A percentile compares a stretch with the other conserved stretches of the same genome.
These are phyloP conservation scores for Argentina silus DNA, from an alignment of 2,797 vertebrate species.

Conservation along the genomic window DNA sequence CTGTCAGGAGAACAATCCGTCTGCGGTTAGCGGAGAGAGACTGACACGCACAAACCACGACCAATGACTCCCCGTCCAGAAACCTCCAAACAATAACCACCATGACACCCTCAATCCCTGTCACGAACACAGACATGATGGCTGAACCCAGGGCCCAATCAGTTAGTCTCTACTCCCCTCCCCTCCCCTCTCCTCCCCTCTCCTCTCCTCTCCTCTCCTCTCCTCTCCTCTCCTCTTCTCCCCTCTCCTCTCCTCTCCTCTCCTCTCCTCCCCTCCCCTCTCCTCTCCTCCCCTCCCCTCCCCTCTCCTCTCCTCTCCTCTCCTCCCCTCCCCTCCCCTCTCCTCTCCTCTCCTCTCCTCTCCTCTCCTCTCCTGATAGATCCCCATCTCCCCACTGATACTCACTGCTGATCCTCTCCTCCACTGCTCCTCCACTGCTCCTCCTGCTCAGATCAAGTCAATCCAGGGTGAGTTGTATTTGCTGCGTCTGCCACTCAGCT, in stretches of 20 bases:
- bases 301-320: no score
- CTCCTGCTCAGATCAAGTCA: neutral
- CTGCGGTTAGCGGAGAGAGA: neutral
- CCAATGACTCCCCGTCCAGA: neutral
- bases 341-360: no score
- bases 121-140: neutral
- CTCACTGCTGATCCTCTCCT: neutral
- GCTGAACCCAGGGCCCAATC: neutral
- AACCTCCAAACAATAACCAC: slow-evolving; percentile 2
- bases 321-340: no score
- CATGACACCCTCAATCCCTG: neutral
- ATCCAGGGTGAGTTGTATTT: neutral
- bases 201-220: no score
- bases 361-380: no score
- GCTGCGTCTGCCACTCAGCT: neutral
- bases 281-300: no score
- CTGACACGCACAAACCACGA: slow-evolving; percentile 1
- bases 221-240: no score
- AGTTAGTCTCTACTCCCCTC: neutral
- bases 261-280: no score
- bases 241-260: no score
- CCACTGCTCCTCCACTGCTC: neutral
- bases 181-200: neutral
- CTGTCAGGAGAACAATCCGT: neutral
- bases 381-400: neutral